phyloP scores from a whole-genome alignment of 2,797 vertebrate genomes.

The Decapterus maruadsi region DNA sequence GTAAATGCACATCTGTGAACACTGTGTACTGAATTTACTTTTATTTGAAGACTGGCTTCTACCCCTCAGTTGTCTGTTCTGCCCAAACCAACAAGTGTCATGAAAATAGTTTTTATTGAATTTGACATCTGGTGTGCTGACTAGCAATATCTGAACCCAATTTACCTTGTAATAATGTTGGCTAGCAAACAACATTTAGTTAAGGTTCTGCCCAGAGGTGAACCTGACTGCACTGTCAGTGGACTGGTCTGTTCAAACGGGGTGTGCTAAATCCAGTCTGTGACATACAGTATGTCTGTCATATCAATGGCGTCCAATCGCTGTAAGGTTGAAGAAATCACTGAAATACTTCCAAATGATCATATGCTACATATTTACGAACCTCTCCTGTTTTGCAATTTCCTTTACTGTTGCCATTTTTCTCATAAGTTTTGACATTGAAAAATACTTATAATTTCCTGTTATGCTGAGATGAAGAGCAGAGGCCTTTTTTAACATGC shows the following conservation, averaged over 20 bases:
- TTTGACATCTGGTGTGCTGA: conserved; percentile 81
- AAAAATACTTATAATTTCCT: conserved; percentile 75
- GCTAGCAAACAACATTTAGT: conserved; percentile 56
- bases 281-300: conserved; percentile 9
- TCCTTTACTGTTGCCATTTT: conserved; percentile 48
- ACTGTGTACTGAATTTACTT: conserved; percentile 62
- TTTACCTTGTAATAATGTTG: conserved; percentile 77
- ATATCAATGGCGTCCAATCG: conserved; percentile 1
- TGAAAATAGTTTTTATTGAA: conserved; percentile 66
- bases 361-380: not conserved
- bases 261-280: conserved; percentile 8
- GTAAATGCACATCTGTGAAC: conserved; percentile 77
- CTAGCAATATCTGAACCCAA: conserved; percentile 72
- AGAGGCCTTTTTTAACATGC: conserved; percentile 72
- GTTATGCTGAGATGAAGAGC: conserved; percentile 80
- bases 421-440: conserved; percentile 66
- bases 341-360: conserved; percentile 26
- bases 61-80: conserved; percentile 60
- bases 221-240: conserved; percentile 20
- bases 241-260: conserved; percentile 8
- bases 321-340: not conserved
- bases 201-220: conserved; percentile 35
- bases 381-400: conserved; percentile 22
- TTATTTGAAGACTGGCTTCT: conserved; percentile 73
- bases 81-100: conserved; percentile 66